Percentiles rank a stretch among this genome's conserved stretches.
These are phyloP conservation scores for Tricholauxania praeusta DNA, from an alignment of 2,888 invertebrate species.

Conservation along the genomic window DNA sequence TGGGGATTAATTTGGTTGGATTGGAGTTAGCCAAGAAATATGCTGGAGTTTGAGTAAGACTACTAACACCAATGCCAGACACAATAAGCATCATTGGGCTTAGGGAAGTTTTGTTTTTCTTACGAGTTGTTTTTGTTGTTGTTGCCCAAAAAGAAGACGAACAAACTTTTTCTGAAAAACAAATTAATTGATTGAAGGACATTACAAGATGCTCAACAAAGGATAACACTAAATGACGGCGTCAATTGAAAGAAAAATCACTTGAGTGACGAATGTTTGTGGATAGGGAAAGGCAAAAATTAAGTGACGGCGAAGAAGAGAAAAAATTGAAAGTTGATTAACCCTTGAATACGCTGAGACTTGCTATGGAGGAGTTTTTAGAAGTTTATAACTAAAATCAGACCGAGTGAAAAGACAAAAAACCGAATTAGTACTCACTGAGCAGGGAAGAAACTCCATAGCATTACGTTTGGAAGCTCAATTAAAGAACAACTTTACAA, in stretches of 20 bases:
- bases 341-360: too few species aligned
- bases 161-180: conserved; percentile 39
- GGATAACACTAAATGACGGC: conserved; percentile 43
- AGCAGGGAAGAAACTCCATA: too few species aligned
- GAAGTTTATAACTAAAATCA: too few species aligned
- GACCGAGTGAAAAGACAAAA: too few species aligned
- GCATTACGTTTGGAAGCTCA: too few species aligned
- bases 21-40: conserved; percentile 2
- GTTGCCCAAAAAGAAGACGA: background rate
- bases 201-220: conserved; percentile 50
- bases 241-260: conserved; percentile 50
- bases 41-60: conserved; percentile 5
- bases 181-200: conserved; percentile 54
- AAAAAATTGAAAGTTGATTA: background rate
- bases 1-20: conserved; percentile 25
- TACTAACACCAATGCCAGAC: conserved; percentile 44
- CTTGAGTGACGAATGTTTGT: conserved; percentile 18
- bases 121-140: conserved; percentile 29
- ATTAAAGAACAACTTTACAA: too few species aligned
- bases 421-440: too few species aligned
- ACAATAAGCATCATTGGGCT: conserved; percentile 47
- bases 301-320: background rate
- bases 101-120: conserved; percentile 38
- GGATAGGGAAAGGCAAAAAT: background rate
- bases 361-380: too few species aligned